Base-by-base conservation (phyloP, 2,113 vertebrate genomes). In the Phrynosoma platyrhinos region DNA sequence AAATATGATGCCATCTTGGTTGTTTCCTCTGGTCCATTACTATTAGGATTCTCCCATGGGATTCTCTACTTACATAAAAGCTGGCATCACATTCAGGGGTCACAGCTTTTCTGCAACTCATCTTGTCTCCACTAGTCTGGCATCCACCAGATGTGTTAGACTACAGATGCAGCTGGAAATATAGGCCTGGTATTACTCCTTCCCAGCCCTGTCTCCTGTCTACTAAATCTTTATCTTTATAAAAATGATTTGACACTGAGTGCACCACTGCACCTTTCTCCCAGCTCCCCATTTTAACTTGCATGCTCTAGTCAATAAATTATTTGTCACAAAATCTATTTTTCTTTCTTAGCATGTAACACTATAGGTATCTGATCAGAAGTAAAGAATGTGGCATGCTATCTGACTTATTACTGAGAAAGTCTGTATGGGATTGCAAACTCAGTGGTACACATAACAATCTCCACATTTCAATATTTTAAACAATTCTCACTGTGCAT, bases 391-490 rank as follows among this genome's bases (percentile, higher is more conserved):
- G 47, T 47, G 47, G 47, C 5, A 47, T 47, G 47, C 47, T 6
- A 47, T 47, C 47, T 47, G 47, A 7, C 47, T 47, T 47, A 47
- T 47, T 47, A 47, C 47, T 47, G 47, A 47, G 7, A 47, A 47
- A 47, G 47, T 47, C 47, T 5, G 7, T 47, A 47, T 47, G 7
- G 47, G 47, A 47, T 47, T 47, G 47, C 47, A 21, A 68, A 62
- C 58, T 3, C 14, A 62, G 58, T 14, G 58, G 14, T 62, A 14
- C 18, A 16, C 58, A 62, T 3, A 62, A 62, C 13, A 62, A 89
- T 90, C 5, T 68, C 4, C 12, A 69, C 78, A 62, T 30, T 90
- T 89, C 53, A 87, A 40, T 77, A 62, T 27, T 91, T 64, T 91
- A 53, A 83, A 55, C 40, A 30, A 40, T 13, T 64, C 66, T 75